phyloP scores from a whole-genome alignment of 1,140 invertebrate species.

The Drosophila sproati region DNA sequence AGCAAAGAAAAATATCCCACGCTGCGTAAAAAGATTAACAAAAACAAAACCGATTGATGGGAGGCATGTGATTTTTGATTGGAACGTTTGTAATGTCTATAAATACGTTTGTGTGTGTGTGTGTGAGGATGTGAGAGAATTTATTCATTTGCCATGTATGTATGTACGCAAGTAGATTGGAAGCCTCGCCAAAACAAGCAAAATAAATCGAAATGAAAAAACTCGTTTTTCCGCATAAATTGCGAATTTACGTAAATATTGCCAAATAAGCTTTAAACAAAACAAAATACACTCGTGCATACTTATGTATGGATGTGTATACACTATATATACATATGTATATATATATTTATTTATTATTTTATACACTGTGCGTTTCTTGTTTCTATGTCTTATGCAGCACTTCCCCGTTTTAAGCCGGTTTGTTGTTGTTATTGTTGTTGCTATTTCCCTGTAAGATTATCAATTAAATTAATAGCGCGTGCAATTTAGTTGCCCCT shows the following conservation, averaged over 20 bases:
- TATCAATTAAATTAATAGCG: slow-evolving; percentile 67
- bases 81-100: slow-evolving; percentile 34
- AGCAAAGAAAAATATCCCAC: slow-evolving; percentile 38
- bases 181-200: too few species aligned
- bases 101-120: slow-evolving; percentile 3
- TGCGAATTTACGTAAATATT: background rate
- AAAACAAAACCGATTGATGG: slow-evolving; percentile 41
- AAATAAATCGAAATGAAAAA: slow-evolving; percentile 2
- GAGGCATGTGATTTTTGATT: slow-evolving; percentile 62
- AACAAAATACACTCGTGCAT: background rate
- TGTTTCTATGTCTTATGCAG: slow-evolving; percentile 63
- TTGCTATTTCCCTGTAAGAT: slow-evolving; percentile 22
- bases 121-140: slow-evolving; percentile 4
- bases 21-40: slow-evolving; percentile 64
- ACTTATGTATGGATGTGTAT: background rate
- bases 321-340: background rate
- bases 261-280: slow-evolving; percentile 5
- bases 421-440: slow-evolving; percentile 10
- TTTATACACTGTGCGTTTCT: slow-evolving; percentile 15
- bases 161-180: background rate
- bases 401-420: slow-evolving; percentile 59
- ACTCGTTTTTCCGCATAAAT: background rate
- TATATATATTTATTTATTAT: background rate
- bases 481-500: slow-evolving; percentile 55
- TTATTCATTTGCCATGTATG: background rate